These are phyloP conservation scores for Ophonus ardosiacus DNA, from an alignment of 2,888 invertebrate species.

Conservation along the genomic window DNA sequence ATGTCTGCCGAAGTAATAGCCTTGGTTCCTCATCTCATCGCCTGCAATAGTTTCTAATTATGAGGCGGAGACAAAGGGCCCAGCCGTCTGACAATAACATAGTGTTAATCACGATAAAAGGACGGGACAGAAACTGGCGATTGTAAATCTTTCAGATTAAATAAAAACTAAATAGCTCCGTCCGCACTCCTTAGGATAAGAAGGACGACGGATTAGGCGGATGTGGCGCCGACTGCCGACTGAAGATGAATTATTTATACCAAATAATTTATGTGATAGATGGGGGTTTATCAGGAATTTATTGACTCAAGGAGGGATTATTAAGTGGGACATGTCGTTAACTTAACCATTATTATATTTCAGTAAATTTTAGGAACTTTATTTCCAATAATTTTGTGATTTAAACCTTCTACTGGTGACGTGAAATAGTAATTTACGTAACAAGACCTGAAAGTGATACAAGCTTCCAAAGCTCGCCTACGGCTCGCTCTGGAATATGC, in stretches of 20 bases:
- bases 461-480: too few species aligned
- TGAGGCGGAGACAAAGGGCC: slow-evolving; percentile 12
- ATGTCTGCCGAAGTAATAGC: neutral
- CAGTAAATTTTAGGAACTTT: too few species aligned
- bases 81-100: slow-evolving; percentile 55
- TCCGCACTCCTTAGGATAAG: slow-evolving; percentile 37
- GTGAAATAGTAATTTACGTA: too few species aligned
- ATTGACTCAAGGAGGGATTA: too few species aligned
- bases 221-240: neutral
- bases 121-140: slow-evolving; percentile 49
- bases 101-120: slow-evolving; percentile 64
- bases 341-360: too few species aligned
- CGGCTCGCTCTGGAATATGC: too few species aligned
- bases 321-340: too few species aligned
- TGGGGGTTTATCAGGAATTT: too few species aligned
- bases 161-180: slow-evolving; percentile 62
- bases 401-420: too few species aligned
- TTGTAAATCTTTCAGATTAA: slow-evolving; percentile 63
- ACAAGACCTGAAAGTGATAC: too few species aligned
- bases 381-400: too few species aligned
- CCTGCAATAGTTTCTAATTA: slow-evolving; percentile 19
- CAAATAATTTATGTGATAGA: neutral
- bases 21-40: neutral
- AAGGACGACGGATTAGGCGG: neutral
- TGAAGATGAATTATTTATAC: neutral